phyloP scores from a whole-genome alignment of 2,888 invertebrate genomes.

The Phymatocera aterrima region DNA sequence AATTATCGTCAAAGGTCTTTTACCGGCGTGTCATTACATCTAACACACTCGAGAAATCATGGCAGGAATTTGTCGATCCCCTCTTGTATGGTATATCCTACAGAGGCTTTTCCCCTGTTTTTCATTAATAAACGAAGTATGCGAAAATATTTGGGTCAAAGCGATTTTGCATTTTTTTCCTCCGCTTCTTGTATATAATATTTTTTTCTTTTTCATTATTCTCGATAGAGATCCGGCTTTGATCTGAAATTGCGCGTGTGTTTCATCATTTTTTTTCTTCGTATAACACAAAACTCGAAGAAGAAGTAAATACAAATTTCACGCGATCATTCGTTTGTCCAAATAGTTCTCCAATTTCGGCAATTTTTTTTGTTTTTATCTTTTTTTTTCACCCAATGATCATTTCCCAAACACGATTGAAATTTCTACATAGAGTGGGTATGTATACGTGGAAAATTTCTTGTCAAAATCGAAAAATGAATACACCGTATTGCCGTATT shows the following conservation, averaged over 20 bases:
- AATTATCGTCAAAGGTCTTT: constrained; percentile 20
- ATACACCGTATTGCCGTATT: no score
- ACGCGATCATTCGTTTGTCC: no score
- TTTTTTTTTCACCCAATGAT: no score
- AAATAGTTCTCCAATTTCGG: no score
- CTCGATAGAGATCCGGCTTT: background rate
- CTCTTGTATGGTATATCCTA: background rate
- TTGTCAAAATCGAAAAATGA: no score
- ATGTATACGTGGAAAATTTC: no score
- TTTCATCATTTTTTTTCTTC: background rate
- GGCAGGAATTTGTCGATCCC: constrained; percentile 17
- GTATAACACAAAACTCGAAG: background rate
- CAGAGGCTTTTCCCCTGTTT: background rate
- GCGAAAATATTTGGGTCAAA: constrained; percentile 36
- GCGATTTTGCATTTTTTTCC: background rate
- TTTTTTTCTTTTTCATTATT: background rate
- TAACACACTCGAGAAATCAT: background rate
- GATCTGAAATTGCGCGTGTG: background rate
- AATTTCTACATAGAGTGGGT: no score
- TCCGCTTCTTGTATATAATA: background rate
- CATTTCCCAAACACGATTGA: no score
- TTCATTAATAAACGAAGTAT: constrained; percentile 33
- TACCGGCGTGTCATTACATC: background rate
- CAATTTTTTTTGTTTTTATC: background rate
- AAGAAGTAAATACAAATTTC: background rate